Percentiles rank a stretch among this genome's conserved stretches.
phyloP scores from a whole-genome alignment of 1,140 invertebrate genomes.

The Elymnias hypermnestra region DNA sequence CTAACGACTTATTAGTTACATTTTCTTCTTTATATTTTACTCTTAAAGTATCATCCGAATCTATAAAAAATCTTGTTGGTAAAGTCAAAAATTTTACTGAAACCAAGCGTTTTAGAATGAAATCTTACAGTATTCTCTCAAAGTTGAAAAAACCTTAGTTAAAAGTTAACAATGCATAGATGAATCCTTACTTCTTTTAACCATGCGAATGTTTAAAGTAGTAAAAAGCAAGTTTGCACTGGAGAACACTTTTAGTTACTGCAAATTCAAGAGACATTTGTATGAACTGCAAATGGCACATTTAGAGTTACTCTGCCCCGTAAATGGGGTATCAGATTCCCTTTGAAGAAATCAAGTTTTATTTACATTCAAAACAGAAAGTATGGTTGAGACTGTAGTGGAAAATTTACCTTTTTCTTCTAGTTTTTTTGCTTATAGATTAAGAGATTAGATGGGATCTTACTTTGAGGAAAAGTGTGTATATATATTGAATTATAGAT shows the following conservation, averaged over 20 bases:
- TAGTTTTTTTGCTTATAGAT: not conserved
- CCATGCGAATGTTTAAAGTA: constrained; percentile 12
- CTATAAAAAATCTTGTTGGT: too few species aligned
- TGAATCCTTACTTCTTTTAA: constrained; percentile 16
- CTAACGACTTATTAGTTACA: too few species aligned
- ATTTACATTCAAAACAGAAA: not conserved
- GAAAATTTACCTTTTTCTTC: too few species aligned
- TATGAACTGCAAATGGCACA: constrained; percentile 22
- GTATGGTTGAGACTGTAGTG: too few species aligned
- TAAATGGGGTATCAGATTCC: not conserved
- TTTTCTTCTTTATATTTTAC: too few species aligned
- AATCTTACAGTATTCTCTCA: not conserved
- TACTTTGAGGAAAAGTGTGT: too few species aligned
- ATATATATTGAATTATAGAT: too few species aligned
- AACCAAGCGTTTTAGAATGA: too few species aligned
- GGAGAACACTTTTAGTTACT: constrained; percentile 19
- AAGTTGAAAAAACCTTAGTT: constrained; percentile 9
- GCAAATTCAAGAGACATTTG: constrained; percentile 23
- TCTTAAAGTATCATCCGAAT: too few species aligned
- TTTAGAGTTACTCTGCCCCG: constrained; percentile 5
- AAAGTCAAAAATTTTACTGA: too few species aligned
- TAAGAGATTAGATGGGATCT: not conserved
- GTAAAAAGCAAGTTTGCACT: constrained; percentile 22
- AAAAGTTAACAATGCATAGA: constrained; percentile 16
- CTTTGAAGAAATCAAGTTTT: not conserved